phyloP scores from a whole-genome alignment of 2,888 invertebrate species.

The Aelia acuminata region DNA sequence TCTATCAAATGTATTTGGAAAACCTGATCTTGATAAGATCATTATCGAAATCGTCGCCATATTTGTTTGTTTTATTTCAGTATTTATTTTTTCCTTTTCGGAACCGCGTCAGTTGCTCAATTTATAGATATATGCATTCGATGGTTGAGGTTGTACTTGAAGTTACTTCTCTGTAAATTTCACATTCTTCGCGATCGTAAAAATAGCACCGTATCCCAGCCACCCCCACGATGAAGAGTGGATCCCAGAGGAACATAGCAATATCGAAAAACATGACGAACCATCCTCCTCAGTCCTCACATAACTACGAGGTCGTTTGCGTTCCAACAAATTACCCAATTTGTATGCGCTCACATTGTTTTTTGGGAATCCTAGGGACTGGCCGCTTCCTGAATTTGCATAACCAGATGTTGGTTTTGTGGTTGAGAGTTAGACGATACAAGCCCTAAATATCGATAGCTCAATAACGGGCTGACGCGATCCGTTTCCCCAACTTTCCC shows the following conservation, averaged over 20 bases:
- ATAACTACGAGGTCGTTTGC: slow-evolving; percentile 17
- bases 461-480: slow-evolving; percentile 9
- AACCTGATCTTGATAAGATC: slow-evolving; percentile 1
- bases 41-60: neutral
- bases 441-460: slow-evolving; percentile 18
- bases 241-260: neutral
- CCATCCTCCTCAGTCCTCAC: neutral
- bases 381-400: slow-evolving; percentile 39
- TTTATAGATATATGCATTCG: neutral
- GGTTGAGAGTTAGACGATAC: slow-evolving; percentile 8
- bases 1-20: slow-evolving; percentile 2
- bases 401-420: slow-evolving; percentile 32
- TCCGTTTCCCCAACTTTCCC: neutral
- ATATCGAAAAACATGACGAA: too few species aligned
- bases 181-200: neutral
- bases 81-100: neutral
- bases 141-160: too few species aligned
- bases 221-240: neutral
- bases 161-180: neutral
- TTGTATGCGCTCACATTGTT: slow-evolving; percentile 28
- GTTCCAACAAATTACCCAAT: slow-evolving; percentile 11
- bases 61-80: neutral
- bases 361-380: neutral
- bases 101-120: neutral
- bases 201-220: neutral